Conservation (phyloP, 1,140 invertebrate genomes). For the Hesperophylax magnus region DNA sequence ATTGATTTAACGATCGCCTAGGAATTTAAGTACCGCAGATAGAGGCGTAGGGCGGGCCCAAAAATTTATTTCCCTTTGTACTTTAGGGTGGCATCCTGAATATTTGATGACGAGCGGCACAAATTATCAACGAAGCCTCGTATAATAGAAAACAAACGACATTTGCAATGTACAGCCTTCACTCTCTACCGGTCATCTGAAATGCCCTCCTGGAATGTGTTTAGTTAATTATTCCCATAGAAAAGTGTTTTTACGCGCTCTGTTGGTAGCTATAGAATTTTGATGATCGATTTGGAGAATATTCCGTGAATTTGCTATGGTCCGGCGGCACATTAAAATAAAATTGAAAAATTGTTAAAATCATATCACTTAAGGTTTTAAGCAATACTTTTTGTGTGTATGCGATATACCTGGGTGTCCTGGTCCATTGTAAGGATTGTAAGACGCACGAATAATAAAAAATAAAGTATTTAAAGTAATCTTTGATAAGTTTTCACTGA, state of each 20-base stretch:
- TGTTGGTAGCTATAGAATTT: neutral
- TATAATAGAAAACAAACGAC: slow-evolving; percentile 55
- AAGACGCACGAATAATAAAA: too few relatives aligned
- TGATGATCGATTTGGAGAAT: slow-evolving; percentile 17
- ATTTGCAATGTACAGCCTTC: slow-evolving; percentile 2
- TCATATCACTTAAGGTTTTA: neutral
- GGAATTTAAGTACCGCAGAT: slow-evolving; percentile 22
- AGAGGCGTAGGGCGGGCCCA: slow-evolving; percentile 14
- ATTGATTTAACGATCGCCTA: slow-evolving; percentile 17
- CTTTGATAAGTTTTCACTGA: too few relatives aligned
- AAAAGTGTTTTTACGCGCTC: slow-evolving; percentile 11
- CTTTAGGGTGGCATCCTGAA: slow-evolving; percentile 22
- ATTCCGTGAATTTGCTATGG: neutral
- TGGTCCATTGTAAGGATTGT: too few relatives aligned
- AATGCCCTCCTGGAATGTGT: slow-evolving; percentile 2
- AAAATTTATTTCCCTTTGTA: neutral
- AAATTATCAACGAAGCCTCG: slow-evolving; percentile 45
- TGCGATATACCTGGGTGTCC: too few relatives aligned
- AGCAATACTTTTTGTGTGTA: neutral
- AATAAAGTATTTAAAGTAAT: too few relatives aligned
- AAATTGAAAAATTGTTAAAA: neutral
- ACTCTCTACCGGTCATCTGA: neutral
- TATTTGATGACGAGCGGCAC: slow-evolving; percentile 48
- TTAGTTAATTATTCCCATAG: slow-evolving; percentile 18
- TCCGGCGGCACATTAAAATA: slow-evolving; percentile 1